phyloP scores from a whole-genome alignment of 2,888 invertebrate genomes.

The Venusia cambrica region DNA sequence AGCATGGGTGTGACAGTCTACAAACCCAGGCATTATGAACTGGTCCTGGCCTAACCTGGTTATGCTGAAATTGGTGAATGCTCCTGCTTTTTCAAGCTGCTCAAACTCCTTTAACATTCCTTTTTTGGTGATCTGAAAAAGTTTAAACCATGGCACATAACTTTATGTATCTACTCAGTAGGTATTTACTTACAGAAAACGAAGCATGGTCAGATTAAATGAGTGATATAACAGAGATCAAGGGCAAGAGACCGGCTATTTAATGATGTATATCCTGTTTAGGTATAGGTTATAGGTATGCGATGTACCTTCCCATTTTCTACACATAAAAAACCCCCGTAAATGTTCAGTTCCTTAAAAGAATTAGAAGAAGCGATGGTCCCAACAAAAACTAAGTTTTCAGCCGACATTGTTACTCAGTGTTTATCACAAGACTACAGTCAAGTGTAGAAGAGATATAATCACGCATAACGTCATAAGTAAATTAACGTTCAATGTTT shows the following conservation, averaged over 20 bases:
- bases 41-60: constrained; percentile 62
- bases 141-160: background rate
- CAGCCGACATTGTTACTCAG: constrained; percentile 40
- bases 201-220: no score
- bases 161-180: no score
- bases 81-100: constrained; percentile 31
- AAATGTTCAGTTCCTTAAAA: constrained; percentile 44
- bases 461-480: constrained; percentile 1
- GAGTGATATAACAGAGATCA: no score
- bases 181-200: no score
- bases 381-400: constrained; percentile 53
- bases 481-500: constrained; percentile 5
- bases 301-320: constrained; percentile 79
- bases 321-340: constrained; percentile 79
- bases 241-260: no score
- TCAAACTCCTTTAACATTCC: constrained; percentile 46
- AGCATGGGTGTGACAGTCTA: constrained; percentile 95
- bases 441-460: background rate
- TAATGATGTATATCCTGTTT: no score
- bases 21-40: constrained; percentile 92
- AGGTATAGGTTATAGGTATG: background rate
- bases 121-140: constrained; percentile 50
- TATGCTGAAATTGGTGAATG: constrained; percentile 39
- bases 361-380: constrained; percentile 48
- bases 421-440: background rate